Evolutionary conservation across 30 jellyfish, hydroid and myxozoan genomes (phyloP).

Genomic region (Turritopsis dohrnii): DNA sequence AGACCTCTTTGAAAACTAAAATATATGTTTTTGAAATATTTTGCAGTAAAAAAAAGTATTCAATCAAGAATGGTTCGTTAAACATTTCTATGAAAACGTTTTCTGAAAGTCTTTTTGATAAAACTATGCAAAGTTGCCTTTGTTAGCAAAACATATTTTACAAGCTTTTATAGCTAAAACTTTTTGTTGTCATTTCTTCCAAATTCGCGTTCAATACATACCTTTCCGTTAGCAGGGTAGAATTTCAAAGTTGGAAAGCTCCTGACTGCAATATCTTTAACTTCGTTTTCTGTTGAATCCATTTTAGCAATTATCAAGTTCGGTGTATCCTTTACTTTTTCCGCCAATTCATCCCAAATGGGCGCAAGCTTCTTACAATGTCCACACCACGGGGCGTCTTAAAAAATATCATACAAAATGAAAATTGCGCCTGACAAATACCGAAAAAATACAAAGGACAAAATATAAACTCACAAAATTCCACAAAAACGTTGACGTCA

Average conservation of each 20-base stretch:
- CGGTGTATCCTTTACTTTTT: conserved; percentile 62
- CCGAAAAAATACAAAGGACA: not conserved
- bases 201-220: too few relatives aligned
- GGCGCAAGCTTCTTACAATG: conserved; percentile 96
- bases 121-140: too few relatives aligned
- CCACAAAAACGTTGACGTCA: conserved; percentile 67
- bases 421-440: not conserved
- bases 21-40: too few relatives aligned
- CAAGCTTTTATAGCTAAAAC: too few relatives aligned
- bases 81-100: too few relatives aligned
- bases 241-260: conserved; percentile 93
- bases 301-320: conserved; percentile 84
- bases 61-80: too few relatives aligned
- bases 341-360: conserved; percentile 97
- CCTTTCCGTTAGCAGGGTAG: conserved; percentile 70
- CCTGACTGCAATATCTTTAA: conserved; percentile 76
- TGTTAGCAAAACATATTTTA: too few relatives aligned
- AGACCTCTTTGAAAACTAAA: too few relatives aligned
- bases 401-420: not conserved
- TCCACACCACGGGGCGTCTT: conserved; percentile 99
- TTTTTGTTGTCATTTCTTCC: too few relatives aligned
- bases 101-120: too few relatives aligned
- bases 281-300: conserved; percentile 98
- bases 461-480: conserved; percentile 58
- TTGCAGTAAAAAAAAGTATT: too few relatives aligned